Evolutionary conservation across 2,888 invertebrate genomes (phyloP), one percentile per base, ranked within the genome.

Genomic region (Oithona nana): DNA sequence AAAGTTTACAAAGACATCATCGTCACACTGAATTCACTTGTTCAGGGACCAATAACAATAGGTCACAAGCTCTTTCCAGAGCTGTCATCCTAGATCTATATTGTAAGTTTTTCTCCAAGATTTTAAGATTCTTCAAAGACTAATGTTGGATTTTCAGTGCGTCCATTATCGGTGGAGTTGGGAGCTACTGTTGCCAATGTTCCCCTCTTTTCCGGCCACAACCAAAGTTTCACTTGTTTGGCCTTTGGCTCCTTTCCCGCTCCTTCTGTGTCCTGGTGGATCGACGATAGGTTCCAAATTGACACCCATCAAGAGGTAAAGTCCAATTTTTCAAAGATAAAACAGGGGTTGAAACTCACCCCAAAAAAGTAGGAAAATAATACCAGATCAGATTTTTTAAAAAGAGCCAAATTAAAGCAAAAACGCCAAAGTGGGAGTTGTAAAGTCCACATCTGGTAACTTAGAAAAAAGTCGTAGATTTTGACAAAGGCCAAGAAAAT

Each of bases 21-120:
- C 77, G 81, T 60, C 79, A 82, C 66, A 80, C 82, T 1, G 78
- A 80, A 3, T 83, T 81, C 72, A 81, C 81, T 13, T 85, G 85
- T 69, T 81, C 83, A 66, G 84, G 83, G 3, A 81, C 81, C 69
- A 84, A 84, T 70, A 83, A 83, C 57, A 78, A 79, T 57, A 73
- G 83, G 65, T 82, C 82, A 28, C 79, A 80, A 4, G 83, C 84
- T 0, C 73, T 81, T 65, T 76, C 81, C 39, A 79, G 81, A 63
- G 78, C 79, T 64, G 79, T 84, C 63, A 81, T 81, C 68, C 78
- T 84, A 66, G 82, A 83, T 69, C 78, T 85, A 73, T 28, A 59
- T 26, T 20, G 59, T 59, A n/a, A 59, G 59, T 50, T 20, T 1
- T 20, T 26, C 16, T 26, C 26, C 56, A 13, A 1, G 3, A n/a